Base-by-base conservation (phyloP, 2,888 invertebrate species). In the Heliconius hortense region DNA sequence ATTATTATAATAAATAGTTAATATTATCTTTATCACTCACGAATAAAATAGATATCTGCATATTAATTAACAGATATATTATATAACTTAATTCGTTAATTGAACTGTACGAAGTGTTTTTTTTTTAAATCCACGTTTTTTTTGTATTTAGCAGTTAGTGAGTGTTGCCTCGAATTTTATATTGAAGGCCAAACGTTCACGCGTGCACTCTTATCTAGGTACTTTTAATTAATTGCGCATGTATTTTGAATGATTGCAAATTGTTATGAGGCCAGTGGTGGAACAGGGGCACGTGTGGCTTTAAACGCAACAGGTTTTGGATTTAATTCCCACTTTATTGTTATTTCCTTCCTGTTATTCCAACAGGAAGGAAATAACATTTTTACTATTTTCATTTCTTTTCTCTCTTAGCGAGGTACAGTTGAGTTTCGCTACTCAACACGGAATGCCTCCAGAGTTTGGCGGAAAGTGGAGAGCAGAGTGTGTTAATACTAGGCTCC, bases 181-280 rank as follows among this genome's bases (percentile, higher is more conserved):
- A 21, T 68, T 76, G 67, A 77, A 78, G 80, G 79, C 69, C 68
- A 48, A 59, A 28, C 15, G 68, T 68, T 74, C 77, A 79, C 77
- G 76, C 77, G 78, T 76, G 48, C 71, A 76, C 64, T 75, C 59
- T 69, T 76, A 76, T 75, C 74, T 71, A n/a, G 66, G 35, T 72
- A 70, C 43, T 39, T 60, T 75, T 26, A 78, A 78, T 75, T 73
- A 71, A 66, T 71, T 76, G 76, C 75, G 43, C 77, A 69, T 74
- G 53, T 60, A 60, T 68, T 73, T 64, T 60, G 72, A 66, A 74
- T 72, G 75, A 72, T 48, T 60, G 31, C 59, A 73, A 70, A 74
- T 56, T 53, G 62, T 56, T 59, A 18, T 48, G 18, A 48, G 18
- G 48, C 18, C 48, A 18, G 43, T 43, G 0, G 43, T 43, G 43